Evolutionary conservation across 35 echinoderm and acorn worm species (phyloP), one percentile per base, ranked within the genome.

Genomic region (Stichopus chloronotus): DNA sequence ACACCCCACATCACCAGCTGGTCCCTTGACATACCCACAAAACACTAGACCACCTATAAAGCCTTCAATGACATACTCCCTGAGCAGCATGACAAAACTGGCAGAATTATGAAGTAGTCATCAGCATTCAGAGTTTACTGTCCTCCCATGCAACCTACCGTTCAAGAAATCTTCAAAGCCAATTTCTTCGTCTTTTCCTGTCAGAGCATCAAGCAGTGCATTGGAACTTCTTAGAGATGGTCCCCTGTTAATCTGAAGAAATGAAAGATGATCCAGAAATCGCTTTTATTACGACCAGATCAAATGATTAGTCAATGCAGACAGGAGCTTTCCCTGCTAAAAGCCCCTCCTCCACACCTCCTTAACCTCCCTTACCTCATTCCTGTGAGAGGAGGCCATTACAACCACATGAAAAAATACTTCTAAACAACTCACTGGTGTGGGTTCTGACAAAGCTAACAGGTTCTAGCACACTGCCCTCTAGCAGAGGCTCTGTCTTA

Each of bases 91-190:
- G 3, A 43, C 30, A 43, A 43, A 0, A 3, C 30, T 43, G 30
- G 30, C 3, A 3, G 30, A 3, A 43, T 43, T 43, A 43, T 0
- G 30, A 43, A 1, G 30, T 3, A 43, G 30, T 43, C 30, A 43
- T 43, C 30, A 43, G 30, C 30, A 43, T 43, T 43, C 30, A 43
- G 30, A 43, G 30, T 43, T 43, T 43, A 43, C 30, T 43, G 30
- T 43, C 30, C 30, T 10, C 77, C 22, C 30, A 83, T 6, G 58
- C 5, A 61, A 82, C 94, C 86, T 94, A 96, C 97, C 95, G 92
- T 99, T 99, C 21, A 96, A 92, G 53, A 96, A 76, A 90, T 99
- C 97, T 92, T 99, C 92, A 92, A 95, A 94, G 58, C 88, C 97
- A 57, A 99, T 96, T 9, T 80, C 30, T 69, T 87, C 76, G 81